Percentiles rank a stretch among this genome's conserved stretches.
Evolutionary conservation across 1,140 invertebrate species (phyloP).

Genomic region (Reticulitermes speratus): DNA sequence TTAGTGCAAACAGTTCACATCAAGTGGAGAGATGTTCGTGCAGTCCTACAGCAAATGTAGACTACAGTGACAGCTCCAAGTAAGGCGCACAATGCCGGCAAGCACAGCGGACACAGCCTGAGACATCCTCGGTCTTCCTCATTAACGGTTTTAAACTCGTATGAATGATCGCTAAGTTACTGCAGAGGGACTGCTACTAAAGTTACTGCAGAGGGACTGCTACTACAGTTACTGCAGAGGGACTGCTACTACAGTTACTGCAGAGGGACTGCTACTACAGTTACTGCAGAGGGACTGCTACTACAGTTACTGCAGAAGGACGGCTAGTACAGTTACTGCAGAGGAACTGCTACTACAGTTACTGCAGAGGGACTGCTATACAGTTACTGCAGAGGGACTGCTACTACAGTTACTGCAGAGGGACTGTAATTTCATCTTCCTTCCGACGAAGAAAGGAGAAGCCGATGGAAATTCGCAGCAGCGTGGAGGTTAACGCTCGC

Average conservation of each 20-base stretch:
- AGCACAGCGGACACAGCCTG: not conserved
- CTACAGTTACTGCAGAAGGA: no score
- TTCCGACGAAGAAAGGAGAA: not conserved
- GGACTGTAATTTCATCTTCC: no score
- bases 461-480: not conserved
- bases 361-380: no score
- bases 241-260: no score
- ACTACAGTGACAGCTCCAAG: not conserved
- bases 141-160: not conserved
- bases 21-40: not conserved
- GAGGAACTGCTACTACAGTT: no score
- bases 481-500: not conserved
- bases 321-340: no score
- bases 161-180: not conserved
- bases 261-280: not conserved
- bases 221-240: no score
- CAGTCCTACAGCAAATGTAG: not conserved
- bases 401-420: not conserved
- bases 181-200: no score
- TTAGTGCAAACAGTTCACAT: not conserved
- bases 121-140: not conserved
- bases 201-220: no score
- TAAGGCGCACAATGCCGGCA: not conserved
- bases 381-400: not conserved
- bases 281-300: not conserved